phyloP scores from a whole-genome alignment of 2,113 vertebrate genomes.

The Uropsilus gracilis region DNA sequence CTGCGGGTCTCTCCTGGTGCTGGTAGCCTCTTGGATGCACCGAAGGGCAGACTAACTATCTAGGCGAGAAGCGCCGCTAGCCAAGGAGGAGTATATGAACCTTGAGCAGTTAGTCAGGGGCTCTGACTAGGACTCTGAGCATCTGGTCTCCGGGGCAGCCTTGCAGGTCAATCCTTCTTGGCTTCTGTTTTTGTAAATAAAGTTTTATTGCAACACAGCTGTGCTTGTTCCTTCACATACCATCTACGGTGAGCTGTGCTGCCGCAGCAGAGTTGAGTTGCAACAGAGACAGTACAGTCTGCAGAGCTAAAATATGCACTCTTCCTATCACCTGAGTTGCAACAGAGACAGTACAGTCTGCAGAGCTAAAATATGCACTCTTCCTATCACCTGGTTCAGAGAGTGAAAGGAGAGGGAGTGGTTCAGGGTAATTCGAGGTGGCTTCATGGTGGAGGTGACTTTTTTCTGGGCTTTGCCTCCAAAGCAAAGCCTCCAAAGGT shows the following conservation, averaged over 20 bases:
- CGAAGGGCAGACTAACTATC: background rate
- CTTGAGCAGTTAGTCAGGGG: background rate
- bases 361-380: background rate
- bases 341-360: background rate
- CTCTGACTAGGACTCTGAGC: background rate
- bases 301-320: background rate
- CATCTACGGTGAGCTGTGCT: background rate
- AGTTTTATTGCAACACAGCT: background rate
- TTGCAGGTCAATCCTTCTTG: background rate
- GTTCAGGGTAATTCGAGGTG: background rate
- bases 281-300: background rate
- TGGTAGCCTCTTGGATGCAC: background rate
- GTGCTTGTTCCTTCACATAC: rapidly evolving
- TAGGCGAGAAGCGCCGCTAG: background rate
- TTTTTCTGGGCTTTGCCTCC: background rate
- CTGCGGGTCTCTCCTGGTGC: too few species aligned
- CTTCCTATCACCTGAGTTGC: background rate
- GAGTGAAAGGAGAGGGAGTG: background rate
- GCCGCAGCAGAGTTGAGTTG: background rate
- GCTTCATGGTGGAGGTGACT: background rate
- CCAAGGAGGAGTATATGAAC: background rate
- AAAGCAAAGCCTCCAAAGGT: too few species aligned
- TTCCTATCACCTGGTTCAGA: background rate
- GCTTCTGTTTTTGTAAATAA: background rate
- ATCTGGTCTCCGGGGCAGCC: background rate